Conservation (phyloP, 2,797 vertebrate species). For the Tragopan temminckii region DNA sequence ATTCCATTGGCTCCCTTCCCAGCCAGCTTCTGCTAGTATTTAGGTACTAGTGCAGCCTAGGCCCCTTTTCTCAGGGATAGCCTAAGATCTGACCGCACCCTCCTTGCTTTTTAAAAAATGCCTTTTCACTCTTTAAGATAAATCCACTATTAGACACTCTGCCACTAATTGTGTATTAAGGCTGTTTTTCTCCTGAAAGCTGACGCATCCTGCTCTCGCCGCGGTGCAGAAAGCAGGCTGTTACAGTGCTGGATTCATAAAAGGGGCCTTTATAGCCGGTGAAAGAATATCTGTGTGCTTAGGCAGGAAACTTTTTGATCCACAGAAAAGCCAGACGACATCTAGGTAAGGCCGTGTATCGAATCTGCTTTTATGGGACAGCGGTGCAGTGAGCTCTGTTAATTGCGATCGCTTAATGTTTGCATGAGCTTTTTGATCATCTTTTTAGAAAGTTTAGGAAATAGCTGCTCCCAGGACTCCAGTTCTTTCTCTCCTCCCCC, state of each 20-base stretch:
- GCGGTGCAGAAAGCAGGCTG: conserved; percentile 76
- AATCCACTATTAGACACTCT: conserved; percentile 81
- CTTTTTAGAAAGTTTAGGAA: conserved; percentile 75
- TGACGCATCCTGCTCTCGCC: conserved; percentile 76
- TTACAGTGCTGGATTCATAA: conserved; percentile 82
- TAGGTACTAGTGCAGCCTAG: conserved; percentile 86
- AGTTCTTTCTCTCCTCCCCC: conserved; percentile 65
- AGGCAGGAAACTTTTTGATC: conserved; percentile 86
- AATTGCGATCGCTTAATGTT: conserved; percentile 51
- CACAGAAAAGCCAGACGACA: conserved; percentile 83
- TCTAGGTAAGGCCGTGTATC: conserved; percentile 84
- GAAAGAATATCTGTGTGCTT: conserved; percentile 86
- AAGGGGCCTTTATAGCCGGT: conserved; percentile 83
- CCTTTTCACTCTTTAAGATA: conserved; percentile 81
- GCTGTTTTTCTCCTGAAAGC: conserved; percentile 80
- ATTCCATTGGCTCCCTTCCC: conserved; percentile 89
- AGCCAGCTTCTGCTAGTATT: conserved; percentile 90
- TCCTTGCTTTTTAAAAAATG: conserved; percentile 79
- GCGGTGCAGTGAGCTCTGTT: conserved; percentile 45
- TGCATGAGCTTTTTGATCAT: conserved; percentile 65
- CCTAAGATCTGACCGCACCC: conserved; percentile 87
- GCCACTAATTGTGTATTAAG: conserved; percentile 82
- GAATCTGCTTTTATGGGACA: conserved; percentile 74
- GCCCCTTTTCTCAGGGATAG: conserved; percentile 83
- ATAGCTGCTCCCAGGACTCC: conserved; percentile 29